Evolutionary conservation across 2,888 invertebrate genomes (phyloP).

Genomic region (Drosophila diplacantha): DNA sequence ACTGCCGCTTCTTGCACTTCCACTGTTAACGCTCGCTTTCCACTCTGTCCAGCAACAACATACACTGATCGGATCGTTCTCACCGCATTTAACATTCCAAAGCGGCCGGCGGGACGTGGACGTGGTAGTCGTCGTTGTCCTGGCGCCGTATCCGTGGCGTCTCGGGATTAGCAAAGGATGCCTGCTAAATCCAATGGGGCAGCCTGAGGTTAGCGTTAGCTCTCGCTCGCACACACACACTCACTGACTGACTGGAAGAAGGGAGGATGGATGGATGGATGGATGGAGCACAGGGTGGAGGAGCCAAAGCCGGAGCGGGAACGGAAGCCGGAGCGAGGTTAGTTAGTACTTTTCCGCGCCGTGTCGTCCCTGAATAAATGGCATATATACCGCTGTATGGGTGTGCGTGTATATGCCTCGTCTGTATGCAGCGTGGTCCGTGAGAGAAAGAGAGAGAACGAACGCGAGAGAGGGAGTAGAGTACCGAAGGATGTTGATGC

Average conservation of each 20-base stretch:
- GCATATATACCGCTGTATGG: conserved; percentile 42
- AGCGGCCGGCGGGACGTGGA: conserved; percentile 59
- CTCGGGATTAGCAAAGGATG: conserved; percentile 23
- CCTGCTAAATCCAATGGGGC: conserved; percentile 30
- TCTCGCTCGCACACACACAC: conserved; percentile 25
- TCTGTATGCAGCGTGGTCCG: conserved; percentile 57
- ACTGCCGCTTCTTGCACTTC: conserved; percentile 58
- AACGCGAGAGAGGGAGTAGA: conserved; percentile 59
- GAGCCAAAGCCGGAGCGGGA: conserved; percentile 32
- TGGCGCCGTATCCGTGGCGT: conserved; percentile 40
- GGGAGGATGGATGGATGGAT: conserved; percentile 34
- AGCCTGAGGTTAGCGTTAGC: conserved; percentile 33
- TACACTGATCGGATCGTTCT: conserved; percentile 75
- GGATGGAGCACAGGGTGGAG: conserved; percentile 7
- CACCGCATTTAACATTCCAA: conserved; percentile 78
- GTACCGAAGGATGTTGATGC: conserved; percentile 57
- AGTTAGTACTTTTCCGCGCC: conserved; percentile 68
- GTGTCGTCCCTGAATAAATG: conserved; percentile 64
- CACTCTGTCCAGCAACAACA: conserved; percentile 71
- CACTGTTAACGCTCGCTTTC: conserved; percentile 55
- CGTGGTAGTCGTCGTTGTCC: conserved; percentile 48
- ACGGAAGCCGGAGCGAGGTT: conserved; percentile 57
- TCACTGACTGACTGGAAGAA: conserved; percentile 46
- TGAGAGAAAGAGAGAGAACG: conserved; percentile 49
- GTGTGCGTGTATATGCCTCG: conserved; percentile 41